Evolutionary conservation across 2,797 vertebrate species (phyloP).

Genomic region (Centropyge bicolor): DNA sequence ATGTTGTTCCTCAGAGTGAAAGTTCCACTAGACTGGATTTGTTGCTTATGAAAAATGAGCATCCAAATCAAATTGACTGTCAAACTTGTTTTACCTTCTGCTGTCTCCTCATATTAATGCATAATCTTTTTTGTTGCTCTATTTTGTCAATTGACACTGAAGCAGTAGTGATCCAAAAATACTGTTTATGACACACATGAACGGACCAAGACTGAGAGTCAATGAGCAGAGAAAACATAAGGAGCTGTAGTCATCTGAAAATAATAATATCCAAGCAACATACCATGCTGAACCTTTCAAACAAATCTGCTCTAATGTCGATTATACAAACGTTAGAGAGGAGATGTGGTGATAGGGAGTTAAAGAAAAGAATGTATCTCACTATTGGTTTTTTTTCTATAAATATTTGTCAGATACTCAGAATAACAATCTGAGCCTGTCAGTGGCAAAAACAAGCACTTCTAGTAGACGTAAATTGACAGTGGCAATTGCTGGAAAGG

Average conservation of each 20-base stretch:
- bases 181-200: no score
- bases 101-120: slow-evolving; percentile 1
- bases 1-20: slow-evolving; percentile 13
- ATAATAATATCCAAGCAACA: neutral
- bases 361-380: no score
- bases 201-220: no score
- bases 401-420: no score
- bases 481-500: no score
- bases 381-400: no score
- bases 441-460: no score
- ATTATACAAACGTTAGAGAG: no score
- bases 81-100: slow-evolving; percentile 22
- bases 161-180: neutral
- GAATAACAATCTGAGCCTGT: no score
- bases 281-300: neutral
- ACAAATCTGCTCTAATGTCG: neutral
- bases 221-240: neutral
- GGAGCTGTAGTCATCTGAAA: neutral
- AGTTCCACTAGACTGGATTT: slow-evolving; percentile 5
- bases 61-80: slow-evolving; percentile 35
- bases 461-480: no score
- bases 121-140: neutral
- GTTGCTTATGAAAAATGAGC: slow-evolving; percentile 19
- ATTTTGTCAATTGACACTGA: neutral
- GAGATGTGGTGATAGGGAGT: neutral